phyloP scores from a whole-genome alignment of 64 coral and sea anemone species.

The Pachyseris speciosa region DNA sequence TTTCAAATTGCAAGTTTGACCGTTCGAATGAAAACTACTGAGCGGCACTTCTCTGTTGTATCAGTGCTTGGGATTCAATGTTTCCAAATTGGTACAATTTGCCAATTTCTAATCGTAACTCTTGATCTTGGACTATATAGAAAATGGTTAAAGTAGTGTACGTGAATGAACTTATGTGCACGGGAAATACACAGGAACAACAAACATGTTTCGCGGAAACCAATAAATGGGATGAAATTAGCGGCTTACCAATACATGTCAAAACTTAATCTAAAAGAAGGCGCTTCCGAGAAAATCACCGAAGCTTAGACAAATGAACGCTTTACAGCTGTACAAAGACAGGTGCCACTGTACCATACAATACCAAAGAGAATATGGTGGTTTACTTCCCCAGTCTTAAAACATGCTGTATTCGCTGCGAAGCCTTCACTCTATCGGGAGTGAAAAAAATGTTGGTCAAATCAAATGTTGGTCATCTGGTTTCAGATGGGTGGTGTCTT shows the following conservation, averaged over 20 bases:
- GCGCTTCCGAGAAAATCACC: neutral
- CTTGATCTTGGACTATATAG: neutral
- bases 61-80: no score
- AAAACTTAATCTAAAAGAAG: neutral
- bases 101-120: neutral
- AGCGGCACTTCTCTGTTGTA: no score
- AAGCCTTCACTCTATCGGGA: no score
- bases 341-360: no score
- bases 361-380: no score
- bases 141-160: neutral
- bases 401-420: no score
- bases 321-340: no score
- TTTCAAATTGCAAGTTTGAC: neutral
- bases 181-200: constrained; percentile 13
- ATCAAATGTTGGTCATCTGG: no score
- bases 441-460: no score
- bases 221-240: constrained; percentile 22
- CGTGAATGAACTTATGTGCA: neutral
- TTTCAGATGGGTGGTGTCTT: no score
- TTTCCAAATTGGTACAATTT: no score
- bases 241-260: neutral
- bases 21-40: neutral
- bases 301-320: neutral
- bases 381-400: no score
- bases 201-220: constrained; percentile 25